Base-by-base conservation (phyloP, 2,113 vertebrate genomes). In the Herpailurus yagouaroundi region DNA sequence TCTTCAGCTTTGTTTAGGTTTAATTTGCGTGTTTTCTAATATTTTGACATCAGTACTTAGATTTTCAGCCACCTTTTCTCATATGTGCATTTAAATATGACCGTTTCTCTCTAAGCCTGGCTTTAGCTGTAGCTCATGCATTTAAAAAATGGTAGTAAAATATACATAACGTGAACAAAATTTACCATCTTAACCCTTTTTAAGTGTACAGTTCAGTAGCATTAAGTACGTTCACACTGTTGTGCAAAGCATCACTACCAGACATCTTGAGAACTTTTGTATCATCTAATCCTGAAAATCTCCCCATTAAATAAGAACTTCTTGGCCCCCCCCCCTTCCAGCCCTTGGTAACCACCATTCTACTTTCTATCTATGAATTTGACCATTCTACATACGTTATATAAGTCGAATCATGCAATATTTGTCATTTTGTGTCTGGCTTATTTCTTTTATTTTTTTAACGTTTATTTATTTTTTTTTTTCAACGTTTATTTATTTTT, bases 41-140 rank as follows among this genome's bases (percentile, higher is more conserved):
- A 92, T 85, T 16, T 66, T 82, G 71, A 48, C 38, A 38, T 66
- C 16, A n/a, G 0, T 95, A 79, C 4, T 80, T 88, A 71, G 0
- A 57, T 73, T 92, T 96, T 97, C 33, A 73, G 29, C 19, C n/a
- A 93, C 85, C 38, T 96, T 84, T 97, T 50, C 76, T 92, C 50
- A 52, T 93, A 21, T 3, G 1, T 94, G 14, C 29, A 36, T 52
- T 95, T 96, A 77, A 95, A 41, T 95, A 23, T 83, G 23, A 23
- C n/a, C 71, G 15, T 82, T 92, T 66, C 31, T 94, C 57, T 89
- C 7, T 38, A 77, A 73, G 31, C 85, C 33, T 94, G 73, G 38
- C 29, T 73, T 84, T 84, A 86, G 27, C 29, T 94, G 18, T 4
- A 81, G 38, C 63, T 36, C 48, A 1, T 89, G n/a, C 15, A 33